Percentiles rank a stretch among this genome's conserved stretches.
Evolutionary conservation across 2,888 invertebrate species (phyloP).

Genomic region (Chrysomela aeneicollis): DNA sequence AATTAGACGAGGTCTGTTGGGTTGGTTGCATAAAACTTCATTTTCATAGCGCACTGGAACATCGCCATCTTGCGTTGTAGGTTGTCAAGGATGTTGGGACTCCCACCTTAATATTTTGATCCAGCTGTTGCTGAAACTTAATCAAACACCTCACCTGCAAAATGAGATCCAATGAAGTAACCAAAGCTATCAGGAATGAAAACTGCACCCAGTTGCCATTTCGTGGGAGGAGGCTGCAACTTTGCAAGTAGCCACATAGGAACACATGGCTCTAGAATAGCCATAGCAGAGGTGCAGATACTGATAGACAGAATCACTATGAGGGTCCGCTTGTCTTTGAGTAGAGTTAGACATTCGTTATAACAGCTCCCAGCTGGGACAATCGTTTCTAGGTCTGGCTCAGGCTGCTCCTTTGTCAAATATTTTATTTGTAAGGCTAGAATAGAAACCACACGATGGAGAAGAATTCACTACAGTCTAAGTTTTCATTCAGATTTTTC

Average conservation of each 20-base stretch:
- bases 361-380: slow-evolving; percentile 44
- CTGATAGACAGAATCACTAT: slow-evolving; percentile 75
- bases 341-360: slow-evolving; percentile 64
- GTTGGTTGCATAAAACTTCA: no score
- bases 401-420: slow-evolving; percentile 39
- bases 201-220: slow-evolving; percentile 81
- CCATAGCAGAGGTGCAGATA: slow-evolving; percentile 82
- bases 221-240: slow-evolving; percentile 71
- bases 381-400: slow-evolving; percentile 31
- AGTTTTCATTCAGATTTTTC: no score
- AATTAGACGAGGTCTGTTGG: no score
- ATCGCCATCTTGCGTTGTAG: no score
- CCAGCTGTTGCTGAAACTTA: no score
- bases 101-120: no score
- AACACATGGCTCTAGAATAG: slow-evolving; percentile 82
- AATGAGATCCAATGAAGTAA: slow-evolving; percentile 83
- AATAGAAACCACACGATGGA: no score
- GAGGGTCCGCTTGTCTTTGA: slow-evolving; percentile 71
- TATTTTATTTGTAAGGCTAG: slow-evolving; percentile 51
- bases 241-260: slow-evolving; percentile 81
- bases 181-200: slow-evolving; percentile 88
- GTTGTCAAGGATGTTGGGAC: no score
- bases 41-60: no score
- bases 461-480: no score
- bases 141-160: no score